These are phyloP conservation scores for Elysia chlorotica DNA, from an alignment of 1,140 invertebrate species.

Conservation along the genomic window DNA sequence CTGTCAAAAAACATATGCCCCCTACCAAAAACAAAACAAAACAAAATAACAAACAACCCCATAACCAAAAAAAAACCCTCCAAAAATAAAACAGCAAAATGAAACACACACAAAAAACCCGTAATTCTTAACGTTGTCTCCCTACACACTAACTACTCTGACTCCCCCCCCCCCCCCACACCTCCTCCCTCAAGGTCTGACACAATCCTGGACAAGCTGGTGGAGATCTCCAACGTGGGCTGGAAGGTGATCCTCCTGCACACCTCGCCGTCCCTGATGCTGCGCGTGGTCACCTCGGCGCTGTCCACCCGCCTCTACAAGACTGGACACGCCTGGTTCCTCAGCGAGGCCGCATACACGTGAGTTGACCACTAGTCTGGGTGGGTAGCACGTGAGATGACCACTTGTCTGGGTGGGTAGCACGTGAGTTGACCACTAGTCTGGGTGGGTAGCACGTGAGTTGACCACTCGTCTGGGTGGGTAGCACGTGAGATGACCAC, in stretches of 20 bases:
- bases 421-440: too few species aligned
- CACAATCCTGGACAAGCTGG: slow-evolving; percentile 9
- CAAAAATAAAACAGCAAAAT: too few species aligned
- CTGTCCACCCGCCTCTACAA: slow-evolving; percentile 29
- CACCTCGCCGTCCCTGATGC: slow-evolving; percentile 25
- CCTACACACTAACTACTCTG: too few species aligned
- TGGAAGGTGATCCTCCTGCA: slow-evolving; percentile 32
- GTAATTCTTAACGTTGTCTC: too few species aligned
- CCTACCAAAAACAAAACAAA: too few species aligned
- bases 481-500: background rate
- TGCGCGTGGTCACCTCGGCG: slow-evolving; percentile 15
- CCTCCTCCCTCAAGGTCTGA: background rate
- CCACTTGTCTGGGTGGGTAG: background rate
- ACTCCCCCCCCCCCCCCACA: too few species aligned
- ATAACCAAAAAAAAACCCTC: too few species aligned
- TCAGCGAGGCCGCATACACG: slow-evolving; percentile 30
- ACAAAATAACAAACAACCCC: too few species aligned
- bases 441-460: background rate
- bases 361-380: background rate
- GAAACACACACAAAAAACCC: too few species aligned
- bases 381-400: background rate
- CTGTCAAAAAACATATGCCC: too few species aligned
- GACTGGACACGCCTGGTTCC: slow-evolving; percentile 41
- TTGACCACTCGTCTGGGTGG: background rate
- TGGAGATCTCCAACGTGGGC: slow-evolving; percentile 21